phyloP scores from a whole-genome alignment of 2,888 invertebrate genomes.

The Platycnemis pennipes region DNA sequence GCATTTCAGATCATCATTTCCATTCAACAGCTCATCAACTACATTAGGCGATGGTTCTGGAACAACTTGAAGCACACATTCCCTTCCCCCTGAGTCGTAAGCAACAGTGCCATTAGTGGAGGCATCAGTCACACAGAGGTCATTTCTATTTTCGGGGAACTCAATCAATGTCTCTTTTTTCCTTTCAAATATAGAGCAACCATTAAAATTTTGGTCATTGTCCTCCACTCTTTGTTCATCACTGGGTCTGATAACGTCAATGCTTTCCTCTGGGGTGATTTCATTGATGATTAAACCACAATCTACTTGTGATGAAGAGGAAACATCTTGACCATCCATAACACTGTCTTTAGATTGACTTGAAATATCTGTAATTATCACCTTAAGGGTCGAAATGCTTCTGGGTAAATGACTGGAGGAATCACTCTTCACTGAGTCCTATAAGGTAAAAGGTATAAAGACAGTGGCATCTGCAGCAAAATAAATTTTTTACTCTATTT shows the following conservation, averaged over 20 bases:
- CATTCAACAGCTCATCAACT: constrained; percentile 13
- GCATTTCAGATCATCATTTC: constrained; percentile 30
- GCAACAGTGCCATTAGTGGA: neutral
- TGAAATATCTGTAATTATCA: constrained; percentile 25
- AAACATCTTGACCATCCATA: neutral
- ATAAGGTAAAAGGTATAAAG: neutral
- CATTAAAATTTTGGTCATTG: neutral
- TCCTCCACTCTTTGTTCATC: neutral
- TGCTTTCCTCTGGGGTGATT: neutral
- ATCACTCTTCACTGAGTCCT: neutral
- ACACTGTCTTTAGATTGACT: neutral
- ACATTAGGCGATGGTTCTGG: neutral
- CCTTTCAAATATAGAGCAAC: neutral
- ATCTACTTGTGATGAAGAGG: neutral
- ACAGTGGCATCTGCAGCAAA: too few species aligned
- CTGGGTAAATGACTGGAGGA: neutral
- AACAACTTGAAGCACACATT: neutral
- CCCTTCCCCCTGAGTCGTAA: neutral
- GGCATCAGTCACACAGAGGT: neutral
- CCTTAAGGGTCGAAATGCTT: neutral
- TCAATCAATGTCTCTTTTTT: neutral
- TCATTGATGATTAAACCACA: constrained; percentile 23
- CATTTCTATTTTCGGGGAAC: neutral
- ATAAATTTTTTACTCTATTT: too few species aligned
- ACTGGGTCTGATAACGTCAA: neutral